phyloP scores from a whole-genome alignment of 2,888 invertebrate species.

The Trachelus tabidus region DNA sequence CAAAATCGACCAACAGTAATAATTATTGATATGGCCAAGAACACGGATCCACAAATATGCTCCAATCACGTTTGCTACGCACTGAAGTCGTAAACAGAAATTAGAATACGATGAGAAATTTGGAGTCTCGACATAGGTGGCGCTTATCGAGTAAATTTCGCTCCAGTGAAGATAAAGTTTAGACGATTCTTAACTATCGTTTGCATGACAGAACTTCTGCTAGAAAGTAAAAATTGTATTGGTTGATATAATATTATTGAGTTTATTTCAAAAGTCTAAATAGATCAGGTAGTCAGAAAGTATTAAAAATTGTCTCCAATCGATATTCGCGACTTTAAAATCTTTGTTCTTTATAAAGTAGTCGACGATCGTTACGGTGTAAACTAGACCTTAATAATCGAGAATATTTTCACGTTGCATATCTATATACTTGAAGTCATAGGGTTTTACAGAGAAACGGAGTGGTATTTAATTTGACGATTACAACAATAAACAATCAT shows the following conservation, averaged over 20 bases:
- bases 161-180: not conserved
- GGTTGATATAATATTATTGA: not conserved
- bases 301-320: not conserved
- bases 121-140: not conserved
- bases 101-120: slow-evolving; percentile 2
- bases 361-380: not conserved
- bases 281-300: not conserved
- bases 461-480: slow-evolving; percentile 37
- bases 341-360: not conserved
- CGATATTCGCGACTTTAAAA: not conserved
- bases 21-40: not conserved
- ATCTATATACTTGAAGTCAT: slow-evolving; percentile 32
- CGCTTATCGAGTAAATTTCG: not conserved
- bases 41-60: not conserved
- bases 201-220: not conserved
- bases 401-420: slow-evolving; percentile 27
- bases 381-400: slow-evolving; percentile 32
- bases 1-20: not conserved
- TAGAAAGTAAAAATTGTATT: not conserved
- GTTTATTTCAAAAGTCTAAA: not conserved
- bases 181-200: not conserved
- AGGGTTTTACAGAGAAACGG: slow-evolving; percentile 22
- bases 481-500: slow-evolving; percentile 33
- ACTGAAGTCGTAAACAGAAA: slow-evolving; percentile 8
- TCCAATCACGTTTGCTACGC: not conserved